Evolutionary conservation across 2,888 invertebrate species (phyloP).

Genomic region (Tenthredo notha): DNA sequence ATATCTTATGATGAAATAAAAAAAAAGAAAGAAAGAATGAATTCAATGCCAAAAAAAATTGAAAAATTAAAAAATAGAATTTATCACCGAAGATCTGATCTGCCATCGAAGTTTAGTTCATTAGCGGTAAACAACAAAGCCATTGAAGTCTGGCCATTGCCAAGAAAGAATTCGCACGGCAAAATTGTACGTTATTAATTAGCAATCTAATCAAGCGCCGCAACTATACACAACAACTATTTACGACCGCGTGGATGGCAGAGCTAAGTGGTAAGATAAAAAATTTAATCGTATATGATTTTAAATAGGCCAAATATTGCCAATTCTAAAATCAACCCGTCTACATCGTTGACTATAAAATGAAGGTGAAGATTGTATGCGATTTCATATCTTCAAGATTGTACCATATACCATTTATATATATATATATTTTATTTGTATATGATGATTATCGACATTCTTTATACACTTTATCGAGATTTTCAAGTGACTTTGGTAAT

Average conservation of each 20-base stretch:
- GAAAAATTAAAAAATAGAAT: background rate
- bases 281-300: background rate
- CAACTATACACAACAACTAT: background rate
- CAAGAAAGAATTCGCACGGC: background rate
- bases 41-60: too few species aligned
- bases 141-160: background rate
- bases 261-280: background rate
- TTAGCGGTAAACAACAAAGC: background rate
- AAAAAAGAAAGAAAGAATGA: background rate
- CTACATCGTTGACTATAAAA: background rate
- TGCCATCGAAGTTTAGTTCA: background rate
- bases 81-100: background rate
- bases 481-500: background rate
- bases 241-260: background rate
- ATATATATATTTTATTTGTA: background rate
- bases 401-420: background rate
- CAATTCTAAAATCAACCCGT: background rate
- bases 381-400: background rate
- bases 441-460: background rate
- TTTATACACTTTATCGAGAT: background rate
- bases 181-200: background rate
- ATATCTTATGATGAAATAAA: background rate
- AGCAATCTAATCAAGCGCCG: slow-evolving; percentile 26
- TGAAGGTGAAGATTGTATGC: background rate
- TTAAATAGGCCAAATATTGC: slow-evolving; percentile 5